These are phyloP conservation scores for Puntigrus tetrazona DNA, from an alignment of 2,113 vertebrate genomes.

Conservation along the genomic window DNA sequence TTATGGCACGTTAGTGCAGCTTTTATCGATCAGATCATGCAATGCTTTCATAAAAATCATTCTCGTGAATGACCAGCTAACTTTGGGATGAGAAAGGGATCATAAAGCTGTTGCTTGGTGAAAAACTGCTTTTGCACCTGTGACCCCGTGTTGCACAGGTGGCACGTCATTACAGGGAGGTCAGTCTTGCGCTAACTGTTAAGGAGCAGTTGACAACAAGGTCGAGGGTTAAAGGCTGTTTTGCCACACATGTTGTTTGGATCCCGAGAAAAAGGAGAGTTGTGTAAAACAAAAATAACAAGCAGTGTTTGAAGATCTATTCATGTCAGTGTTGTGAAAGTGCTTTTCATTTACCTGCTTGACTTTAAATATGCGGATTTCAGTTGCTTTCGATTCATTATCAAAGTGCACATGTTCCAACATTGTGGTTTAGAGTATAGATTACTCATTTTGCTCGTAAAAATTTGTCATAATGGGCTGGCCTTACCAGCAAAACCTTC, in stretches of 20 bases:
- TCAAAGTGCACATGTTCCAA: not conserved
- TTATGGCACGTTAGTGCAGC: not conserved
- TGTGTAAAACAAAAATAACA: constrained; percentile 39
- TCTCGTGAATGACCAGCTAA: not conserved
- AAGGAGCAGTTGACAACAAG: constrained; percentile 49
- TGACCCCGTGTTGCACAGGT: constrained; percentile 59
- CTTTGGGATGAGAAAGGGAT: not conserved
- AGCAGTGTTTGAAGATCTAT: not conserved
- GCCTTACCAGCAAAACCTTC: not conserved
- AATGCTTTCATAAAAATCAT: not conserved
- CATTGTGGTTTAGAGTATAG: not conserved
- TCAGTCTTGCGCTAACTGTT: constrained; percentile 63
- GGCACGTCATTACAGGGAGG: constrained; percentile 58
- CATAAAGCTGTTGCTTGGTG: not conserved
- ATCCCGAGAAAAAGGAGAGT: constrained; percentile 38
- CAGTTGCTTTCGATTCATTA: not conserved
- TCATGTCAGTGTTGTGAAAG: not conserved
- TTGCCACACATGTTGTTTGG: constrained; percentile 41
- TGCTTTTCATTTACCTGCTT: not conserved
- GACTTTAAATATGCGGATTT: not conserved
- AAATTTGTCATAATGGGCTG: not conserved
- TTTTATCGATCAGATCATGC: not conserved
- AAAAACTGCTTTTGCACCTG: constrained; percentile 67
- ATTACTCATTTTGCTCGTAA: not conserved
- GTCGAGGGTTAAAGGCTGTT: constrained; percentile 40